These are phyloP conservation scores for Caerostris darwini DNA, from an alignment of 1,140 invertebrate genomes.

Conservation along the genomic window DNA sequence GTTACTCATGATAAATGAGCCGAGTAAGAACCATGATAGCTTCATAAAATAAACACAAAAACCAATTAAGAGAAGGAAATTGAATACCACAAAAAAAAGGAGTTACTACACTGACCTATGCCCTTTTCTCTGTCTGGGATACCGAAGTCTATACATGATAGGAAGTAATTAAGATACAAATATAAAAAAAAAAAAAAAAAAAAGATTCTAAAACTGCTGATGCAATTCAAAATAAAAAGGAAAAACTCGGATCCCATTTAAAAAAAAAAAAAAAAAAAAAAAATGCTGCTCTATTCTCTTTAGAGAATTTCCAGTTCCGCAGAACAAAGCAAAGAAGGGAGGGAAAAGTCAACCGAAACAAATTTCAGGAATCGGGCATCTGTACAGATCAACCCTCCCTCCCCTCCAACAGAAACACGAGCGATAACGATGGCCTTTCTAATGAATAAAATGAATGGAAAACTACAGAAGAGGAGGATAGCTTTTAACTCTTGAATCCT, in stretches of 20 bases:
- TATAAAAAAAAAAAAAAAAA: no score
- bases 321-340: slow-evolving; percentile 3
- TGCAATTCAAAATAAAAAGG: background rate
- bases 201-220: slow-evolving; percentile 1
- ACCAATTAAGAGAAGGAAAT: background rate
- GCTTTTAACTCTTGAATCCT: background rate
- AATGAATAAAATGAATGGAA: slow-evolving; percentile 59
- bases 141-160: background rate
- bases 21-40: no score
- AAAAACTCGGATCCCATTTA: background rate
- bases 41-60: no score
- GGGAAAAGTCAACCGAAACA: background rate
- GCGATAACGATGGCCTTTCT: slow-evolving; percentile 30
- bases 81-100: background rate
- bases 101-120: background rate
- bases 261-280: slow-evolving; percentile 21
- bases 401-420: background rate
- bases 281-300: background rate
- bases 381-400: background rate
- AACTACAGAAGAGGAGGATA: background rate
- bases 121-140: background rate
- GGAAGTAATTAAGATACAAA: background rate
- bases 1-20: no score
- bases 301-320: background rate
- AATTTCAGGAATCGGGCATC: background rate